A percentile compares a stretch with the other conserved stretches of the same genome.
These are phyloP conservation scores for Anas platyrhynchos DNA, from an alignment of 2,113 vertebrate species.

Conservation along the genomic window DNA sequence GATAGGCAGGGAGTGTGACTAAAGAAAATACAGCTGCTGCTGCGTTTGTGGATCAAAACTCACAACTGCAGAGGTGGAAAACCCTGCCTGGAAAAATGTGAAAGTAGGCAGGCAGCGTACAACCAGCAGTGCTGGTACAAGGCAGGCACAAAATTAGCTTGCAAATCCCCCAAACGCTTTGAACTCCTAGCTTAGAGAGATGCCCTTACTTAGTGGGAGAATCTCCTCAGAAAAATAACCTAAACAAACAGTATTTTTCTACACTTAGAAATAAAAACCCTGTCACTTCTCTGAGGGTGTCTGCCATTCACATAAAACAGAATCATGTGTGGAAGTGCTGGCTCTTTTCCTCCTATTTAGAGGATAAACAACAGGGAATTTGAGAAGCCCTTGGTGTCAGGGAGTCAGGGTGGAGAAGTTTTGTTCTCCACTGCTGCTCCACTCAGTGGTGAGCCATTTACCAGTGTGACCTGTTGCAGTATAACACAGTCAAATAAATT, in stretches of 20 bases:
- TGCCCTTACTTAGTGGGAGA: neutral
- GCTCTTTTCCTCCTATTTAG: neutral
- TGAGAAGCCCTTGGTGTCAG: neutral
- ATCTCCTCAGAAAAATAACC: neutral
- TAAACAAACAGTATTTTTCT: neutral
- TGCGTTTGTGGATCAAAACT: constrained; percentile 1
- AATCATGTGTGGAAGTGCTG: neutral
- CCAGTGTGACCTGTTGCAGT: neutral
- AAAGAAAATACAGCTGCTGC: constrained; percentile 69
- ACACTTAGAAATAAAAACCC: neutral
- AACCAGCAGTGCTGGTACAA: neutral
- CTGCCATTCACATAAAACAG: neutral
- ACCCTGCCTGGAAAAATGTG: neutral
- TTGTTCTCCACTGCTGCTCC: neutral
- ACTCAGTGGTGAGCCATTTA: fast-evolving
- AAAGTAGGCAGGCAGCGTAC: neutral
- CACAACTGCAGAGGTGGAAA: neutral
- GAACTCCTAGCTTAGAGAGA: neutral
- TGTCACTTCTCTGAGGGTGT: neutral
- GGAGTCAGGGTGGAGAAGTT: neutral
- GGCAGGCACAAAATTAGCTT: neutral
- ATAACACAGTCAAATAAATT: neutral
- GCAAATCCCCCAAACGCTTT: neutral
- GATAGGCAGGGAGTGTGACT: constrained; percentile 50
- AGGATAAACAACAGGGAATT: neutral